phyloP scores from a whole-genome alignment of 2,888 invertebrate genomes.

The Drosophila kanekoi region DNA sequence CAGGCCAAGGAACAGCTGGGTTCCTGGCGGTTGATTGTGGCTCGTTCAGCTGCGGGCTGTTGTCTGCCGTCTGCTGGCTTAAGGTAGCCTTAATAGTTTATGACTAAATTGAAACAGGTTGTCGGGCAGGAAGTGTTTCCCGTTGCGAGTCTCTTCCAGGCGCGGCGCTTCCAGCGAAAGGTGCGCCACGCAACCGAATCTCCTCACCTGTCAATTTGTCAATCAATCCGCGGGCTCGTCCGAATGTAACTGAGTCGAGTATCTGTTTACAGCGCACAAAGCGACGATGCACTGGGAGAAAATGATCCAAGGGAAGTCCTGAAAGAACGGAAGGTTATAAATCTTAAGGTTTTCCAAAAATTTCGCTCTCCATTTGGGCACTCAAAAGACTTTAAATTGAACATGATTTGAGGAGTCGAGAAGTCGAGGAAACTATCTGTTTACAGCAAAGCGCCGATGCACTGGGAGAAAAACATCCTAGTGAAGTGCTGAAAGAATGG shows the following conservation, averaged over 20 bases:
- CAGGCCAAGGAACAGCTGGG: constrained; percentile 71
- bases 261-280: constrained; percentile 23
- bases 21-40: constrained; percentile 58
- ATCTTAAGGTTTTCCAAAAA: no score
- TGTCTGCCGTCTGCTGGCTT: not conserved
- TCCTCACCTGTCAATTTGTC: constrained; percentile 45
- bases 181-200: constrained; percentile 14
- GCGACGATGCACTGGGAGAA: not conserved
- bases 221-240: constrained; percentile 40
- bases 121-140: constrained; percentile 42
- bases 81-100: constrained; percentile 61
- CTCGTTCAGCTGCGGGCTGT: constrained; percentile 46
- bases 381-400: no score
- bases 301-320: not conserved
- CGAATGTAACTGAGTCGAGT: constrained; percentile 23
- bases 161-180: constrained; percentile 37
- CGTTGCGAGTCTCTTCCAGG: not conserved
- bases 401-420: no score
- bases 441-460: constrained; percentile 15
- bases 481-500: not conserved
- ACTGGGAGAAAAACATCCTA: not conserved
- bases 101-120: constrained; percentile 80
- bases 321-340: no score
- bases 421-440: constrained; percentile 5
- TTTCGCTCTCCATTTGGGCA: no score